Percentiles rank a stretch among this genome's conserved stretches.
Conservation (phyloP, 2,113 vertebrate species). For the Lophochroa leadbeateri region DNA sequence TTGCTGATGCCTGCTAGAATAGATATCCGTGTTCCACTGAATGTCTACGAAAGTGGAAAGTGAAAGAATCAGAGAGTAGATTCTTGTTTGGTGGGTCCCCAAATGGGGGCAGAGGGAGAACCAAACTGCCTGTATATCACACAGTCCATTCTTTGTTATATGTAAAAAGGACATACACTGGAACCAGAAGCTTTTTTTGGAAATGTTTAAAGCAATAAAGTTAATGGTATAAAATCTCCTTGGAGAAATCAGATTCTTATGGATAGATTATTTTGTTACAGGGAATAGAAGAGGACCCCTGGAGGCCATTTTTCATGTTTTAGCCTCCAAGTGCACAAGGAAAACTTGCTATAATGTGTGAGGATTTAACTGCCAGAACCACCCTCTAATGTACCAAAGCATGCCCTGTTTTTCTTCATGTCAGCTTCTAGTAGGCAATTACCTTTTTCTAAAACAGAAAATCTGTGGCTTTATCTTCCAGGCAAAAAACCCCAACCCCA, state of each 20-base stretch:
- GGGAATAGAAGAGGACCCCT: not conserved
- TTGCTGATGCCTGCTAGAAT: not conserved
- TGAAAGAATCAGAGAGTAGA: not conserved
- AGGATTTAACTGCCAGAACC: not conserved
- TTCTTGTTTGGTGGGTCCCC: not conserved
- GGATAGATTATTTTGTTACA: not conserved
- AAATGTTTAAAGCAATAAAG: not conserved
- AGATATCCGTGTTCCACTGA: not conserved
- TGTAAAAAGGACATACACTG: rapidly evolving
- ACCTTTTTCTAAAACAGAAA: not conserved
- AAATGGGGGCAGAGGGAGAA: not conserved
- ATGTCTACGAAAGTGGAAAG: not conserved
- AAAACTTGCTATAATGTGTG: not conserved
- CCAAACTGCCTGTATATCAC: not conserved
- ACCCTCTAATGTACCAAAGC: not conserved
- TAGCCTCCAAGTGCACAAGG: not conserved
- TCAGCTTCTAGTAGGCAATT: not conserved
- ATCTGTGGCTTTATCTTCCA: not conserved
- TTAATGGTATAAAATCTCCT: not conserved
- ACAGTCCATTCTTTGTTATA: not conserved
- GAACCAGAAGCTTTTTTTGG: rapidly evolving
- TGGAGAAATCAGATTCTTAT: not conserved
- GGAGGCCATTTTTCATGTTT: not conserved
- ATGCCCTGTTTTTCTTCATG: not conserved
- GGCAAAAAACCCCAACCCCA: not conserved